Conservation (phyloP, 2,113 vertebrate genomes). For the Tyto alba region DNA sequence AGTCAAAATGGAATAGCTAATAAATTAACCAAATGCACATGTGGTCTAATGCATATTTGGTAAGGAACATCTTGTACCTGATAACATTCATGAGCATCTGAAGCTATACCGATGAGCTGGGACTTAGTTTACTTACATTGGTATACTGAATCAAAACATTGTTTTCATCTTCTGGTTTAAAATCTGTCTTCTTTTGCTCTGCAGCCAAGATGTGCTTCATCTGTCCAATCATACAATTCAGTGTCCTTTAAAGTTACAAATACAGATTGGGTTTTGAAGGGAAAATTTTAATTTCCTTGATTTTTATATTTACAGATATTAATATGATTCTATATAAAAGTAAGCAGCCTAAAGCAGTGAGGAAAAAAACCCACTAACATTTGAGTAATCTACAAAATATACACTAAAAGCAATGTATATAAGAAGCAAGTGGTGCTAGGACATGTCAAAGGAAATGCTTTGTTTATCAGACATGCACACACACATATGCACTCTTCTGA, state of each 20-base stretch:
- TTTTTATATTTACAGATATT: neutral
- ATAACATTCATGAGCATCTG: neutral
- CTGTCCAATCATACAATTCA: conserved; percentile 98
- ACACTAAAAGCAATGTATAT: neutral
- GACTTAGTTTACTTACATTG: conserved; percentile 78
- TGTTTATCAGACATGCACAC: neutral
- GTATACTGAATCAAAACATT: conserved; percentile 98
- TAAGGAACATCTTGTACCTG: neutral
- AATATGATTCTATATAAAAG: neutral
- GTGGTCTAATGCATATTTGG: neutral
- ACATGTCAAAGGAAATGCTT: neutral
- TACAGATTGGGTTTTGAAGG: neutral
- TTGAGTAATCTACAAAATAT: neutral
- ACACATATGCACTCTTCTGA: neutral
- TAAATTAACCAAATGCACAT: neutral
- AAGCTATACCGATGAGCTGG: neutral
- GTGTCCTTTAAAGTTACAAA: conserved; percentile 81
- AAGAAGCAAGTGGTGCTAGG: neutral
- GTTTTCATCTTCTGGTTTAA: conserved; percentile 97
- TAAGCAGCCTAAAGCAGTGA: neutral
- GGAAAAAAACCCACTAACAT: neutral
- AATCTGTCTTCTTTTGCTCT: conserved; percentile 99
- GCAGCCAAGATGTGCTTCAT: conserved; percentile 96
- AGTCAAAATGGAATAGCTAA: neutral
- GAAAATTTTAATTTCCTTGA: neutral